Evolutionary conservation across 2,888 invertebrate genomes (phyloP).

Genomic region (Phyllotreta cruciferae): DNA sequence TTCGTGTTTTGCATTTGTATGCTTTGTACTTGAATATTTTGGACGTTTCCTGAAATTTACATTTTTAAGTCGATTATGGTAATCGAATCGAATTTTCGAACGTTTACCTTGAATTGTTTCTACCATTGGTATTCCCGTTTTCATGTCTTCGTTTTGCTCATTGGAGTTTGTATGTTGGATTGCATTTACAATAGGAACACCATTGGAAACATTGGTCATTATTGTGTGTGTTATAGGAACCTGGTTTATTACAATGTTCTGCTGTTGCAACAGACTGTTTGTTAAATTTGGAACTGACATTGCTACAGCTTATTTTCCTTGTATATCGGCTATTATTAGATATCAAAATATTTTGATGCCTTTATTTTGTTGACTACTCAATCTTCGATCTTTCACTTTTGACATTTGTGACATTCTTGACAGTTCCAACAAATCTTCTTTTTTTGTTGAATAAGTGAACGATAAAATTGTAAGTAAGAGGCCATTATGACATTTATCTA

Average conservation of each 20-base stretch:
- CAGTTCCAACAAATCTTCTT: not conserved
- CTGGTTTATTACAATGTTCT: slow-evolving; percentile 42
- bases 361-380: slow-evolving; percentile 3
- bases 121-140: slow-evolving; percentile 49
- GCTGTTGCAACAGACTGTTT: slow-evolving; percentile 40
- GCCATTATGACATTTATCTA: not conserved
- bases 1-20: slow-evolving; percentile 39
- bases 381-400: not conserved
- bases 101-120: slow-evolving; percentile 45
- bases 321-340: slow-evolving; percentile 6
- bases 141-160: slow-evolving; percentile 47
- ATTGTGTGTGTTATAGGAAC: slow-evolving; percentile 40
- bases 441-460: no score
- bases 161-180: slow-evolving; percentile 48
- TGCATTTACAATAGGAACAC: slow-evolving; percentile 53
- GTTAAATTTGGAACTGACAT: slow-evolving; percentile 42
- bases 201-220: slow-evolving; percentile 54
- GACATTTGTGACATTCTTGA: not conserved
- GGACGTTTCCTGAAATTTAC: slow-evolving; percentile 41
- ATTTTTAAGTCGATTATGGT: slow-evolving; percentile 2
- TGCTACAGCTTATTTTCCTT: not conserved
- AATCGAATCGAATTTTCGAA: slow-evolving; percentile 1
- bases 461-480: not conserved
- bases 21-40: slow-evolving; percentile 47
- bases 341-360: slow-evolving; percentile 1